A percentile compares a stretch with the other conserved stretches of the same genome.
phyloP scores from a whole-genome alignment of 2,888 invertebrate species.

The Pseudococcus jackbeardsleyi region DNA sequence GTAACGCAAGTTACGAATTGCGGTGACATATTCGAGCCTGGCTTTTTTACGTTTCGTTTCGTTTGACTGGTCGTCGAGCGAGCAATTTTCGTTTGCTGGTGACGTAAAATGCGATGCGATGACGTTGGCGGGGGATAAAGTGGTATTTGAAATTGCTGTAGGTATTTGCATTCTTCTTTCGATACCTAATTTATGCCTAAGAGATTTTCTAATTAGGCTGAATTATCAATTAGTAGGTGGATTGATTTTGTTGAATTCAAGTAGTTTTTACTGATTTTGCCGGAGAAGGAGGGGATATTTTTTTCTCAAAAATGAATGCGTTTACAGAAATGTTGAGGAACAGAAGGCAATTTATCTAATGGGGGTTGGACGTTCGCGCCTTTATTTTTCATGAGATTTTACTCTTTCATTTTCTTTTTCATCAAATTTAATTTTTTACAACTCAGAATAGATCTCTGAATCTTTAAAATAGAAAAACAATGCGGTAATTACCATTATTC shows the following conservation, averaged over 20 bases:
- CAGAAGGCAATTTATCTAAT: no score
- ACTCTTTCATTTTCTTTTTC: no score
- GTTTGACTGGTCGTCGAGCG: not conserved
- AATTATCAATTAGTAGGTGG: not conserved
- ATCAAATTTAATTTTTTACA: no score
- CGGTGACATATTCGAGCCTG: not conserved
- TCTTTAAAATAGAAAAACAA: no score
- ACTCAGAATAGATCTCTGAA: no score
- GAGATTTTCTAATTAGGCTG: slow-evolving; percentile 12
- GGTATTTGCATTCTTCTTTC: not conserved
- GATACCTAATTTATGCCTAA: not conserved
- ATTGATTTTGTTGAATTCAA: not conserved
- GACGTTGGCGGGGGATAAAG: not conserved
- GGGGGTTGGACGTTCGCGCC: no score
- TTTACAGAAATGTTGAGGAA: no score
- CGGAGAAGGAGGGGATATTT: no score
- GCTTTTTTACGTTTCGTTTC: not conserved
- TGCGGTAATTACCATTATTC: no score
- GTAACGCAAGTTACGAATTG: not conserved
- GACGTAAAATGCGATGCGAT: not conserved
- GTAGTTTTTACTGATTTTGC: no score
- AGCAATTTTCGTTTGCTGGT: not conserved
- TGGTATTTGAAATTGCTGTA: not conserved
- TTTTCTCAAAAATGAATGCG: no score
- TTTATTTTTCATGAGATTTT: no score